These are phyloP conservation scores for Bombus ignitus DNA, from an alignment of 1,140 invertebrate genomes.

Conservation along the genomic window DNA sequence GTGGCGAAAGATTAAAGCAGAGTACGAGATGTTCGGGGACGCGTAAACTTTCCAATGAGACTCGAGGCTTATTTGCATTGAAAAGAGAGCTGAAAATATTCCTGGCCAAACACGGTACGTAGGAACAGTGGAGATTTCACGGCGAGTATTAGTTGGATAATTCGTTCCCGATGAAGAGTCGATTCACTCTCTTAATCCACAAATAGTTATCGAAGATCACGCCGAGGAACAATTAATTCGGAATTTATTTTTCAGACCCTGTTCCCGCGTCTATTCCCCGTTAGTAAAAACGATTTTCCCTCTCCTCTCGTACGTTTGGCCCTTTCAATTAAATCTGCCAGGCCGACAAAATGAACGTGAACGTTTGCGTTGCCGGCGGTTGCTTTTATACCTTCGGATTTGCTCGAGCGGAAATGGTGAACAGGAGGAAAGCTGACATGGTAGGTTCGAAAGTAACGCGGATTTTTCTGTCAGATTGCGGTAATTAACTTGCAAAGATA, in stretches of 20 bases:
- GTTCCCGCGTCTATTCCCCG: no score
- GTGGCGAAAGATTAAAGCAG: neutral
- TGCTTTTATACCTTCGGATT: constrained; percentile 3
- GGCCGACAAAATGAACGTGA: neutral
- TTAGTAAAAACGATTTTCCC: neutral
- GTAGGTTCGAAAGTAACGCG: neutral
- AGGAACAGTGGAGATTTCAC: constrained; percentile 4
- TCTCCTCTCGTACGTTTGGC: neutral
- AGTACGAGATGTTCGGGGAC: neutral
- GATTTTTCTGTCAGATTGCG: neutral
- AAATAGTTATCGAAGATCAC: constrained; percentile 35
- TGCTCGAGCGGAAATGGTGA: neutral
- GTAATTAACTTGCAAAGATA: neutral
- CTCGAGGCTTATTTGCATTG: constrained; percentile 1
- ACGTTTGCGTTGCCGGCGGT: neutral
- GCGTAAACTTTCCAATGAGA: constrained; percentile 18
- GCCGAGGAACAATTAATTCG: constrained; percentile 10
- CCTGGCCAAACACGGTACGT: neutral
- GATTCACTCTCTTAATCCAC: constrained; percentile 20
- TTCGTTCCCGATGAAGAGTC: constrained; percentile 10
- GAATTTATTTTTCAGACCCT: constrained; percentile 3
- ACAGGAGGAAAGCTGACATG: neutral
- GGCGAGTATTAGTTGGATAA: constrained; percentile 9
- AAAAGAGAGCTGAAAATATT: constrained; percentile 14
- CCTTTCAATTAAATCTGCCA: neutral